phyloP scores from a whole-genome alignment of 2,888 invertebrate genomes.

The Drosophila koepferae region DNA sequence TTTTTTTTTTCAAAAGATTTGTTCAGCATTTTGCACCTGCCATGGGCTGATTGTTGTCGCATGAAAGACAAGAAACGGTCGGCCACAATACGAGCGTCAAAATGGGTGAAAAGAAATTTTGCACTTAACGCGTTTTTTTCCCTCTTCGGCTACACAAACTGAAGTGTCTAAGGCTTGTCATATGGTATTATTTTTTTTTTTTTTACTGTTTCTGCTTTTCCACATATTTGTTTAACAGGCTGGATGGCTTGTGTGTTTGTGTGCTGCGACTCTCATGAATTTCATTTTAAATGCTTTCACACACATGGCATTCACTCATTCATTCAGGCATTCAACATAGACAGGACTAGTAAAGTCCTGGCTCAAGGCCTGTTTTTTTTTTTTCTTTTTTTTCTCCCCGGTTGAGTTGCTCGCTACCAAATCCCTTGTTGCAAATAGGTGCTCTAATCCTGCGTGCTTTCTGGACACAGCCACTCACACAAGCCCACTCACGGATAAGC shows the following conservation, averaged over 20 bases:
- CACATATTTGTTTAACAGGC: slow-evolving; percentile 68
- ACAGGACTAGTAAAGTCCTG: slow-evolving; percentile 44
- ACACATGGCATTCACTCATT: slow-evolving; percentile 43
- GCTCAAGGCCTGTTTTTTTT: slow-evolving; percentile 28
- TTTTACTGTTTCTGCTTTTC: slow-evolving; percentile 14
- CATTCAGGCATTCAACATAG: slow-evolving; percentile 55
- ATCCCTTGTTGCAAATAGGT: slow-evolving; percentile 57
- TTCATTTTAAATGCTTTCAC: slow-evolving; percentile 59
- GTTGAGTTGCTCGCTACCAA: slow-evolving; percentile 39
- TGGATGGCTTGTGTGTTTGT: slow-evolving; percentile 50
- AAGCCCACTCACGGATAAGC: background rate
- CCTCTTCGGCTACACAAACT: slow-evolving; percentile 53
- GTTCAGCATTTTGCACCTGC: slow-evolving; percentile 68
- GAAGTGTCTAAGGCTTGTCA: slow-evolving; percentile 55
- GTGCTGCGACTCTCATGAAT: slow-evolving; percentile 56
- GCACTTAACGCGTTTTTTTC: slow-evolving; percentile 70
- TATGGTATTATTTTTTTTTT: slow-evolving; percentile 41
- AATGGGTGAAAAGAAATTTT: slow-evolving; percentile 79
- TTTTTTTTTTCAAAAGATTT: slow-evolving; percentile 43
- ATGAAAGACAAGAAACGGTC: slow-evolving; percentile 42
- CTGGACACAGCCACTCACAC: slow-evolving; percentile 38
- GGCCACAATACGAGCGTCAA: slow-evolving; percentile 65
- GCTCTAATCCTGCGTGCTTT: slow-evolving; percentile 58
- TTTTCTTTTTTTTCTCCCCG: slow-evolving; percentile 5
- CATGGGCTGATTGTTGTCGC: slow-evolving; percentile 33